These are phyloP conservation scores for Biston betularia DNA, from an alignment of 2,888 invertebrate genomes.

Conservation along the genomic window DNA sequence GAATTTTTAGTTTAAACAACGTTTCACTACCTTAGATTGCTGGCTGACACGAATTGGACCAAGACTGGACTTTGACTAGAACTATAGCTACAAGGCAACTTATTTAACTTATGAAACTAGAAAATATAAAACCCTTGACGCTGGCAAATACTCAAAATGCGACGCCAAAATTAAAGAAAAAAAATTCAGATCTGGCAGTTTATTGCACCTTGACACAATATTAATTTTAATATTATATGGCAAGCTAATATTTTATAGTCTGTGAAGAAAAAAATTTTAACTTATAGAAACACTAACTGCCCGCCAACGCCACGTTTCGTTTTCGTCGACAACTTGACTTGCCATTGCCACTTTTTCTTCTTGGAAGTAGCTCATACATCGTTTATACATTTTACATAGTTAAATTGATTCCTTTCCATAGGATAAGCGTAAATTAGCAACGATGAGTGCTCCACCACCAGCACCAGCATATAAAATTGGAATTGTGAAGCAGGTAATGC, in stretches of 20 bases:
- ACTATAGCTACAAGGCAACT: too few species aligned
- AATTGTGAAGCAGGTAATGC: constrained; percentile 81
- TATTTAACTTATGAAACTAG: too few species aligned
- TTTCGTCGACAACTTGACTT: constrained; percentile 17
- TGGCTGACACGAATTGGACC: too few species aligned
- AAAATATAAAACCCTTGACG: too few species aligned
- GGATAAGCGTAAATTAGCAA: constrained; percentile 59
- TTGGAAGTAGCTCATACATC: constrained; percentile 59
- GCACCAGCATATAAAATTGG: constrained; percentile 75
- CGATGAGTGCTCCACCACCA: constrained; percentile 79
- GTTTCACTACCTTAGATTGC: too few species aligned
- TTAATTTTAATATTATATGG: background rate
- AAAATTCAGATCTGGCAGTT: too few species aligned
- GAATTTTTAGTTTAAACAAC: too few species aligned
- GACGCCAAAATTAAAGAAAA: too few species aligned
- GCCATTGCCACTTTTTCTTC: constrained; percentile 72
- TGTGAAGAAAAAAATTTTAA: constrained; percentile 46
- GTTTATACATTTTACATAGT: constrained; percentile 61
- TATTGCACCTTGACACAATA: background rate
- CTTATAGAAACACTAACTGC: constrained; percentile 67
- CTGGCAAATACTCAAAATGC: too few species aligned
- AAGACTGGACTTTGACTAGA: too few species aligned
- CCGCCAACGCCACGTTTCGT: constrained; percentile 84
- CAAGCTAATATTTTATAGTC: background rate
- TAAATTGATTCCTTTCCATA: constrained; percentile 56